phyloP scores from a whole-genome alignment of 2,113 vertebrate genomes.

The Rhynchomys soricoides region DNA sequence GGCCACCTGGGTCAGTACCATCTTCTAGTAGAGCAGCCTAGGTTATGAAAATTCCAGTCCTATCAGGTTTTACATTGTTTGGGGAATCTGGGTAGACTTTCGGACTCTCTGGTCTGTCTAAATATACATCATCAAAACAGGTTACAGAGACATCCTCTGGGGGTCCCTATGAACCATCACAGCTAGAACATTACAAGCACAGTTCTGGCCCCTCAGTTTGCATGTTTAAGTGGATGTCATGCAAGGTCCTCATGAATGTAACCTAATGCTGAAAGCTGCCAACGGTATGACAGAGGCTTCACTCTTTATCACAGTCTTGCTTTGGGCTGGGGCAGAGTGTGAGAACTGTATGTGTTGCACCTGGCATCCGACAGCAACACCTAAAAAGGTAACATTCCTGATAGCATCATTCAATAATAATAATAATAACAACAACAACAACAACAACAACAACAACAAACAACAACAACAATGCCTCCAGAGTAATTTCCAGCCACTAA shows the following conservation, averaged over 20 bases:
- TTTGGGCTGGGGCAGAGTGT: background rate
- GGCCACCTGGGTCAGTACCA: background rate
- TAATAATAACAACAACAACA: background rate
- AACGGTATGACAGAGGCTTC: fast-evolving
- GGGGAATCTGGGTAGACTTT: fast-evolving
- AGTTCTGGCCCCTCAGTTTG: background rate
- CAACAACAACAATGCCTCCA: background rate
- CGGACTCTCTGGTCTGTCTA: background rate
- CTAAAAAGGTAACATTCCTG: background rate
- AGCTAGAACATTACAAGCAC: background rate
- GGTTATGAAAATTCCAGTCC: background rate
- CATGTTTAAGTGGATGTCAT: background rate
- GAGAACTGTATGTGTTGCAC: fast-evolving
- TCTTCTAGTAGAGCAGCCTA: background rate
- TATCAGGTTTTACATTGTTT: background rate
- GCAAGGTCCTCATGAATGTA: background rate
- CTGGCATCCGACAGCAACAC: fast-evolving
- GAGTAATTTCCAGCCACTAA: background rate
- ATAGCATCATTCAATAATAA: background rate
- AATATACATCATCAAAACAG: background rate
- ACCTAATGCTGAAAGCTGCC: background rate
- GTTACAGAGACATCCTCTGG: background rate
- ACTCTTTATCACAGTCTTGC: background rate
- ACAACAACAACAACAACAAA: background rate
- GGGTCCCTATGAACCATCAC: background rate